phyloP scores from a whole-genome alignment of 2,888 invertebrate species.

The Drosophila mercatorum region DNA sequence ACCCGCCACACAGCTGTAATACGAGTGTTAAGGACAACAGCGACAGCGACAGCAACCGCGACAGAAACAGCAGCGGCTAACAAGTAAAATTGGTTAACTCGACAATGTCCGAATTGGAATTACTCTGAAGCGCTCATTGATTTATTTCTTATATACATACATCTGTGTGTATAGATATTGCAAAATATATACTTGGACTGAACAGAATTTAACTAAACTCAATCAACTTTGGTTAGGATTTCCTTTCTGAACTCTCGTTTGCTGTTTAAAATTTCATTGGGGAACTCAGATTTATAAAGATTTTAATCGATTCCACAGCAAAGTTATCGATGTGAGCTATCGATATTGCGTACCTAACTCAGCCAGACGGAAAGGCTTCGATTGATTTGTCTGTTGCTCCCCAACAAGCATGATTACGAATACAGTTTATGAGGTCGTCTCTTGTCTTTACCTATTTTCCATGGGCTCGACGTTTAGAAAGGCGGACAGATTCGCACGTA shows the following conservation, averaged over 20 bases:
- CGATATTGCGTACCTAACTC: not conserved
- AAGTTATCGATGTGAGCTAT: not conserved
- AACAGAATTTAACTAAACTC: not conserved
- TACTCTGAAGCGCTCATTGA: not conserved
- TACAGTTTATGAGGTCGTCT: not conserved
- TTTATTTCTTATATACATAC: not conserved
- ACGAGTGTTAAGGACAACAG: constrained; percentile 12
- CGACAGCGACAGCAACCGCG: not conserved
- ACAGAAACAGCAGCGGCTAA: constrained; percentile 18
- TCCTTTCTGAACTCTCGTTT: not conserved
- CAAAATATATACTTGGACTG: not conserved
- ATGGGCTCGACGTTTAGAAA: too few relatives aligned
- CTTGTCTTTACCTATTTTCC: too few relatives aligned
- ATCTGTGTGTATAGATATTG: not conserved
- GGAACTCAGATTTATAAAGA: not conserved
- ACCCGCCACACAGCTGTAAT: constrained; percentile 23
- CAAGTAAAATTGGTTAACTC: constrained; percentile 11
- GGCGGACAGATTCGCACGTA: constrained; percentile 4
- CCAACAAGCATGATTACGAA: not conserved
- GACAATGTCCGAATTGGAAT: not conserved
- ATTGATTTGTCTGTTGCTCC: not conserved
- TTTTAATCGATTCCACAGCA: too few relatives aligned
- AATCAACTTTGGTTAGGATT: not conserved
- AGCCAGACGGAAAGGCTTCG: not conserved
- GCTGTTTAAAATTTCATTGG: not conserved